Conservation (phyloP, 2,888 invertebrate species). For the Aleiodes testaceus region DNA sequence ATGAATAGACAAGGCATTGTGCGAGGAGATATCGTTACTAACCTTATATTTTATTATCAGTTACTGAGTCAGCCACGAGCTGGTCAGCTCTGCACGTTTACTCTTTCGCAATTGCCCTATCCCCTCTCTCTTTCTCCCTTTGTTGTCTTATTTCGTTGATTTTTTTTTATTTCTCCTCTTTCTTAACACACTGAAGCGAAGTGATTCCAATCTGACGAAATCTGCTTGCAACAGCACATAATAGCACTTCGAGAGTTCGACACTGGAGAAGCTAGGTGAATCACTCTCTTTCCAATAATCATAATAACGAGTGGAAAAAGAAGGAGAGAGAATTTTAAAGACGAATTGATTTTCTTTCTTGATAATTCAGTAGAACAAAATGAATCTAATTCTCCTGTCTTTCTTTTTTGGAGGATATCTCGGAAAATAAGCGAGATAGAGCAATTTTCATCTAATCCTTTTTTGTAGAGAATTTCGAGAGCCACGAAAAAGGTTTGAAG, state of each 20-base stretch:
- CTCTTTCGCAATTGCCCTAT: slow-evolving; percentile 50
- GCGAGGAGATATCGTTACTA: slow-evolving; percentile 25
- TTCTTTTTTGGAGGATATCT: no score
- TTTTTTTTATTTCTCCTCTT: slow-evolving; percentile 4
- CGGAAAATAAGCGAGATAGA: no score
- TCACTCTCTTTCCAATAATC: slow-evolving; percentile 14
- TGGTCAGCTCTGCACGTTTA: slow-evolving; percentile 21
- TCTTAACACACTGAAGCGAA: slow-evolving; percentile 20
- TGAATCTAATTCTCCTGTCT: no score
- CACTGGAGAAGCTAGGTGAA: slow-evolving; percentile 30
- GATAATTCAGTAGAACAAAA: no score
- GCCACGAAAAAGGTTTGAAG: no score
- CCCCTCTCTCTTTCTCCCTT: slow-evolving; percentile 20
- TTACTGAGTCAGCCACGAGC: slow-evolving; percentile 51
- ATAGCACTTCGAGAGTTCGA: slow-evolving; percentile 18
- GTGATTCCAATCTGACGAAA: slow-evolving; percentile 47
- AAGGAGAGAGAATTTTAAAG: neutral
- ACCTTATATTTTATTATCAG: slow-evolving; percentile 54
- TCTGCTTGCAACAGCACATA: slow-evolving; percentile 48
- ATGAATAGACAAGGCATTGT: slow-evolving; percentile 16
- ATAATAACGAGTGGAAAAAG: neutral
- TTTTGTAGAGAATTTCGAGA: no score
- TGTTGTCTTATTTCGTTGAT: slow-evolving; percentile 31
- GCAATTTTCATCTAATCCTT: no score
- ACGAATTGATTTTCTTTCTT: neutral